phyloP scores from a whole-genome alignment of 1,140 invertebrate species.

The Tribolium madens region DNA sequence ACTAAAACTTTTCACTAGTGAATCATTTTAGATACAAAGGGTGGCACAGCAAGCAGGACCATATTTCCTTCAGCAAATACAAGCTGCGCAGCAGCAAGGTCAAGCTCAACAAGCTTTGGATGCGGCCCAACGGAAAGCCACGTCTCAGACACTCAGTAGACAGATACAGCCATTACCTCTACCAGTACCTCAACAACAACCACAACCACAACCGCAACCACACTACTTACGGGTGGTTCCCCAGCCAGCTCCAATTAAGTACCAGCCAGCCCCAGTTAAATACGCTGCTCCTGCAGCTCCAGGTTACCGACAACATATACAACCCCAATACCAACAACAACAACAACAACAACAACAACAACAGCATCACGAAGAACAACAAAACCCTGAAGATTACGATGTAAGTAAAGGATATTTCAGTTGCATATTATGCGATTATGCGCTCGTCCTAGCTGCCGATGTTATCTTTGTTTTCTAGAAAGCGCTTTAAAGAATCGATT shows the following conservation, averaged over 20 bases:
- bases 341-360: conserved; percentile 40
- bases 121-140: conserved; percentile 44
- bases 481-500: too few species aligned
- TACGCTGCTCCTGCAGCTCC: conserved; percentile 22
- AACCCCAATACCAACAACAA: conserved; percentile 45
- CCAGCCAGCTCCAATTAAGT: conserved; percentile 34
- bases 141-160: conserved; percentile 32
- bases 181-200: conserved; percentile 24
- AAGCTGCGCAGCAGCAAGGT: conserved; percentile 50
- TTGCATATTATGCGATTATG: too few species aligned
- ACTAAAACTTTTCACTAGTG: too few species aligned
- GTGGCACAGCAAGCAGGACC: conserved; percentile 45
- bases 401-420: conserved; percentile 38
- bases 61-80: conserved; percentile 46
- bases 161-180: conserved; percentile 47
- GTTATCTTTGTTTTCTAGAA: too few species aligned
- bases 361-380: conserved; percentile 36
- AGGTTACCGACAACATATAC: conserved; percentile 17
- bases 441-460: too few species aligned
- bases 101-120: conserved; percentile 45
- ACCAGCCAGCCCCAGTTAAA: conserved; percentile 30
- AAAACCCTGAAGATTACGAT: conserved; percentile 50
- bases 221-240: conserved; percentile 46
- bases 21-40: conserved; percentile 48
- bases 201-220: conserved; percentile 44